Conservation (phyloP, 2,113 vertebrate species). For the Festucalex cinctus region DNA sequence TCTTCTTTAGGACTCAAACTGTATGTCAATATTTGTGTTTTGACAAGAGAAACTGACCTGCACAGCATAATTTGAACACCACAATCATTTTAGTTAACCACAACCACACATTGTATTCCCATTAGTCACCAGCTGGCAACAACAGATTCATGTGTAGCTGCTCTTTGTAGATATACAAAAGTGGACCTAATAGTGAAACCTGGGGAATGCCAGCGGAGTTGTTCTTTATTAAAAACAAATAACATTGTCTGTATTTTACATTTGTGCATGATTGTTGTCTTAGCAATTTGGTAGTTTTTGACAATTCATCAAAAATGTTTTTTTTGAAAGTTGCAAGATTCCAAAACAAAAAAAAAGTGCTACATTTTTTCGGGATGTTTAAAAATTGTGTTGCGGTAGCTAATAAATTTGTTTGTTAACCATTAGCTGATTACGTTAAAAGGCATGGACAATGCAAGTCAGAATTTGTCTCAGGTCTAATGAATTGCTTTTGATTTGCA, state of each 20-base stretch:
- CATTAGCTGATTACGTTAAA: neutral
- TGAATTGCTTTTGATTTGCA: neutral
- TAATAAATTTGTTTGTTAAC: neutral
- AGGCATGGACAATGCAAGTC: neutral
- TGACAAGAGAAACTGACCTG: neutral
- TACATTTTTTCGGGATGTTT: too few relatives aligned
- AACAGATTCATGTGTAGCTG: constrained; percentile 6
- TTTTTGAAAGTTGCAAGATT: neutral
- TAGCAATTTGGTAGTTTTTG: neutral
- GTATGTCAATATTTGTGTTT: constrained; percentile 8
- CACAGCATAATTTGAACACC: neutral
- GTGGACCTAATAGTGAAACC: constrained; percentile 7
- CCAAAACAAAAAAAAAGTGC: neutral
- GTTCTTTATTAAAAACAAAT: neutral
- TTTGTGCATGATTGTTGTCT: neutral
- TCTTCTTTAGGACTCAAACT: constrained; percentile 13
- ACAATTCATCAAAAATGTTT: neutral
- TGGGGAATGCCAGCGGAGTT: constrained; percentile 17
- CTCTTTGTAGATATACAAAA: neutral
- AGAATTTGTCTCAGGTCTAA: neutral
- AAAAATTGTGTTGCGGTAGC: too few relatives aligned
- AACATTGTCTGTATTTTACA: neutral
- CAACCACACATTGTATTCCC: neutral
- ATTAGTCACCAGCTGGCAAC: constrained; percentile 11
- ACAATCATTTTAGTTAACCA: neutral